phyloP scores from a whole-genome alignment of 2,888 invertebrate species.

The Pristionchus fissidentatus region DNA sequence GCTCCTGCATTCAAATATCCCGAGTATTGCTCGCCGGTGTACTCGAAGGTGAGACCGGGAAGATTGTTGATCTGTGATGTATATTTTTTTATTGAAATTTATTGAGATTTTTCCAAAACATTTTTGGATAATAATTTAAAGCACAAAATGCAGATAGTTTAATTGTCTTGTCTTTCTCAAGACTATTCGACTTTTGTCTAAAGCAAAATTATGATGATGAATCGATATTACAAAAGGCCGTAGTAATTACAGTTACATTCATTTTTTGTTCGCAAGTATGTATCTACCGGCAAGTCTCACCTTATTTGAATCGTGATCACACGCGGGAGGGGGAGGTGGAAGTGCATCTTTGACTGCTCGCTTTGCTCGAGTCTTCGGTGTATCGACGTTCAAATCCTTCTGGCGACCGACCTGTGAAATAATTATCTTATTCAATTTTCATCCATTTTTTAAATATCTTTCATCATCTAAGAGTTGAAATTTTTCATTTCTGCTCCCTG shows the following conservation, averaged over 20 bases:
- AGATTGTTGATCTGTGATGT: conserved; percentile 64
- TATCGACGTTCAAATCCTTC: conserved; percentile 12
- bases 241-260: no score
- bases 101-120: background rate
- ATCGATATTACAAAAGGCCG: no score
- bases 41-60: conserved; percentile 69
- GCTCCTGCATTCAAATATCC: conserved; percentile 75
- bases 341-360: background rate
- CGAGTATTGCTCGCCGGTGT: conserved; percentile 77
- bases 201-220: no score
- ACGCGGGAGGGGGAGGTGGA: conserved; percentile 56
- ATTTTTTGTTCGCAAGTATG: no score
- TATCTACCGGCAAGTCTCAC: no score
- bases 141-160: no score
- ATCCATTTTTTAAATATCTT: no score
- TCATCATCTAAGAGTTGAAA: no score
- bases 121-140: no score
- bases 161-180: no score
- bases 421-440: background rate
- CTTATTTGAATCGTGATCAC: conserved; percentile 52
- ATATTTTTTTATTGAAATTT: background rate
- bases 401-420: conserved; percentile 13
- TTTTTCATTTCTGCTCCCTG: no score
- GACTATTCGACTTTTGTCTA: no score
- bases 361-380: background rate